Evolutionary conservation across 2,888 invertebrate genomes (phyloP).

Genomic region (Rhorus exstirpatorius): DNA sequence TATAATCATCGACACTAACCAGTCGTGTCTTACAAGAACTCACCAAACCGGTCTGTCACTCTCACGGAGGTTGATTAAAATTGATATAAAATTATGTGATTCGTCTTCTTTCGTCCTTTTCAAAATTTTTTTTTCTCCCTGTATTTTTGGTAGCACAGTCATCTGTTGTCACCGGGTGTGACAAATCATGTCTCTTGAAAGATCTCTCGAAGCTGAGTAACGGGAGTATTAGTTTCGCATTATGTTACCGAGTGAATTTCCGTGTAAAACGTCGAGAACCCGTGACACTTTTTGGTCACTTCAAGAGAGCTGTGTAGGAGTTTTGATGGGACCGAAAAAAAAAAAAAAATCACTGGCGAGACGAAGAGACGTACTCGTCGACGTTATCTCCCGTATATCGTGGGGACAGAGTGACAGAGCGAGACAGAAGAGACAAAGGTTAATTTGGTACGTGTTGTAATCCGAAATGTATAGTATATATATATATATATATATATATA

Average conservation of each 20-base stretch:
- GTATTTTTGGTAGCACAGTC: conserved; percentile 13
- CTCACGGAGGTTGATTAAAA: conserved; percentile 5
- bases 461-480: conserved; percentile 71
- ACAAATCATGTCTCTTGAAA: conserved; percentile 67
- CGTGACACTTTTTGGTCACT: conserved; percentile 56
- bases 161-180: conserved; percentile 74
- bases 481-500: too few relatives aligned
- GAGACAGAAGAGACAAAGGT: conserved; percentile 78
- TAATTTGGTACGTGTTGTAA: conserved; percentile 85
- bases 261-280: conserved; percentile 78
- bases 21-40: conserved; percentile 17
- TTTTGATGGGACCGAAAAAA: conserved; percentile 59
- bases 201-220: conserved; percentile 34
- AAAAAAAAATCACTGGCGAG: conserved; percentile 25
- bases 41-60: conserved; percentile 24
- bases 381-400: conserved; percentile 66
- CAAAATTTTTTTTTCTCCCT: conserved; percentile 2
- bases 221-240: conserved; percentile 81
- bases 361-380: conserved; percentile 55
- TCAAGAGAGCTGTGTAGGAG: conserved; percentile 35
- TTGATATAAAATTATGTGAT: conserved; percentile 11
- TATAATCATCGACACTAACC: neutral
- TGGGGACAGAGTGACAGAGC: conserved; percentile 50
- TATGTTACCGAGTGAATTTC: conserved; percentile 83
- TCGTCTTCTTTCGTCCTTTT: neutral